Evolutionary conservation across 2,888 invertebrate species (phyloP), one percentile per base, ranked within the genome.

Genomic region (Sturmia bella): DNA sequence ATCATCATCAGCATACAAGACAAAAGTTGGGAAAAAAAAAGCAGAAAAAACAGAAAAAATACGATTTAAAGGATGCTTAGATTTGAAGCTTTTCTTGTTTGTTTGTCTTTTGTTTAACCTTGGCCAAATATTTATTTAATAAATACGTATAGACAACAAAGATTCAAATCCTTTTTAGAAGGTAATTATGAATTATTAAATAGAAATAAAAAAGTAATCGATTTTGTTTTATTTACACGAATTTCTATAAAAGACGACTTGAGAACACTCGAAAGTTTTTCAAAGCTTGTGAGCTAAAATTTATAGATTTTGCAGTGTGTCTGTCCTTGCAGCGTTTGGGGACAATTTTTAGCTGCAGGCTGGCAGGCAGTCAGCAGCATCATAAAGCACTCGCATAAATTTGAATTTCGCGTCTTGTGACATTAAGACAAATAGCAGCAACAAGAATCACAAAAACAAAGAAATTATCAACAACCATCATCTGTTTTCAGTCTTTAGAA

Each of bases 301-400:
- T 80, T 45, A 64, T 70, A 64, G 32, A 64, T 57, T 75, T 70
- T 56, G n/a, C 13, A 52, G 27, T n/a, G n/a, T n/a, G 48, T 27
- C 21, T 7, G 19, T 64, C 37, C 52, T 68, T 50, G 59, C 12
- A 54, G 41, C 13, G 21, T 12, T 57, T 80, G 84, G 84, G 89
- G 90, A 89, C 89, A 89, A 89, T 88, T 89, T 87, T 48, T 37
- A 59, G 21, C 78, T 64, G 27, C n/a, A 59, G 64, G 32, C 32
- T 9, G 27, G 32, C 32, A 32, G 64, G 32, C 32, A 32, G 27
- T 5, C 32, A 32, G 74, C 82, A n/a, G n/a, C n/a, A n/a, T n/a
- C n/a, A 59, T 68, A 68, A 61, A 76, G n/a, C n/a, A n/a, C n/a
- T n/a, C n/a, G n/a, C 45, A 76, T 43, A 75, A 72, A 72, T 72